Percentiles rank a stretch among this genome's conserved stretches.
These are phyloP conservation scores for Prietella phreatophila DNA, from an alignment of 2,113 vertebrate species.

Conservation along the genomic window DNA sequence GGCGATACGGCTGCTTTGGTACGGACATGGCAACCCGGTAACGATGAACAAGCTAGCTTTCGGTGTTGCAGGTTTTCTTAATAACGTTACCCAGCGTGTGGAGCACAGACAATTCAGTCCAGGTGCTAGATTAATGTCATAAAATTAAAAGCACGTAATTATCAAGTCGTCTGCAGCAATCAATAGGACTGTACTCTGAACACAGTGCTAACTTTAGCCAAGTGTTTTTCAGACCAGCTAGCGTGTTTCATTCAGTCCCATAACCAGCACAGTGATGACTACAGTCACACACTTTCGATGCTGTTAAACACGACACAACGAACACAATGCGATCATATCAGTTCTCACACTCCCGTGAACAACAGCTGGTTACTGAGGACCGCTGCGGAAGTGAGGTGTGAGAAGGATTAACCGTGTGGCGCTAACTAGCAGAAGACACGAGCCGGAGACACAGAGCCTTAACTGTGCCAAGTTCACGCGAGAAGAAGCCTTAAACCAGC, in stretches of 20 bases:
- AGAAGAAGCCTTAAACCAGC: background rate
- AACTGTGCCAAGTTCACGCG: no score
- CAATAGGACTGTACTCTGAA: background rate
- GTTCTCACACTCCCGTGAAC: background rate
- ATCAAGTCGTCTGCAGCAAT: background rate
- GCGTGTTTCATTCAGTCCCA: conserved; percentile 10
- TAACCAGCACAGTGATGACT: no score
- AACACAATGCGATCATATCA: background rate
- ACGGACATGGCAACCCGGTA: background rate
- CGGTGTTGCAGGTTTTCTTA: background rate
- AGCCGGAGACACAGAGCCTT: background rate
- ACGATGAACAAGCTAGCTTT: background rate
- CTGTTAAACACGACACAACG: background rate
- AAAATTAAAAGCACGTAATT: no score
- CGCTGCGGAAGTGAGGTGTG: no score
- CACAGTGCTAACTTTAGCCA: background rate
- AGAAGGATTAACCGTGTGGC: background rate
- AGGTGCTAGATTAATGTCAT: background rate
- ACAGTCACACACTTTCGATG: background rate
- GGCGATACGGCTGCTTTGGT: background rate
- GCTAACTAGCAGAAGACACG: background rate
- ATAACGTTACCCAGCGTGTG: background rate
- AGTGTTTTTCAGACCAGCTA: background rate
- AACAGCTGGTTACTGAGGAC: background rate
- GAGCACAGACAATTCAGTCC: background rate